These are phyloP conservation scores for Bergia sp. DNA, from an alignment of 92 coral and sea anemone genomes.

Conservation along the genomic window DNA sequence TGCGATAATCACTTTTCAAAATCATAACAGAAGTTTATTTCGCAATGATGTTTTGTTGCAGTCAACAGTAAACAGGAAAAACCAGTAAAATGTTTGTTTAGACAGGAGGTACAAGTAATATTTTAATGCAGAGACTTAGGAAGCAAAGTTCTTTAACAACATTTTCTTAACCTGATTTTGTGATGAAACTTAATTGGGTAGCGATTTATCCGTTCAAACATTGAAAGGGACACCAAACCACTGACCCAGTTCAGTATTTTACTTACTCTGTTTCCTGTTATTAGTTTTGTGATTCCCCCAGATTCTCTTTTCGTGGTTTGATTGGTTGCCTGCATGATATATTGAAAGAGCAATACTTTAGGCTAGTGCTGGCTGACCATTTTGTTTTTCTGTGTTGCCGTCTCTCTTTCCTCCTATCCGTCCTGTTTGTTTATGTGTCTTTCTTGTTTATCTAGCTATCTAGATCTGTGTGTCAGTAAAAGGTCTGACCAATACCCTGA, in stretches of 20 bases:
- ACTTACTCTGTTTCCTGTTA: conserved; percentile 23
- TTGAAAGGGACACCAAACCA: background rate
- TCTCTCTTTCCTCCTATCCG: background rate
- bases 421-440: background rate
- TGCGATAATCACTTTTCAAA: too few relatives aligned
- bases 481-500: too few relatives aligned
- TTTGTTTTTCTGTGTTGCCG: background rate
- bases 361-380: too few relatives aligned
- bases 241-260: background rate
- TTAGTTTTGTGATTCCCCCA: conserved; percentile 7
- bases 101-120: too few relatives aligned
- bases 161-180: too few relatives aligned
- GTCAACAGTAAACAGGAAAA: too few relatives aligned
- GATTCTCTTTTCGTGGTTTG: conserved; percentile 10
- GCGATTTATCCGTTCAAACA: background rate
- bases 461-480: background rate
- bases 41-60: too few relatives aligned
- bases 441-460: background rate
- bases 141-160: too few relatives aligned
- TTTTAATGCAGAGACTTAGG: too few relatives aligned
- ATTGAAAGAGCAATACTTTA: background rate
- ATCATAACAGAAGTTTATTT: too few relatives aligned
- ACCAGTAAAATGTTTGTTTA: too few relatives aligned
- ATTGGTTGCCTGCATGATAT: conserved; percentile 9
- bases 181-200: too few relatives aligned